phyloP scores from a whole-genome alignment of 2,797 vertebrate species.

The Momotus momota region DNA sequence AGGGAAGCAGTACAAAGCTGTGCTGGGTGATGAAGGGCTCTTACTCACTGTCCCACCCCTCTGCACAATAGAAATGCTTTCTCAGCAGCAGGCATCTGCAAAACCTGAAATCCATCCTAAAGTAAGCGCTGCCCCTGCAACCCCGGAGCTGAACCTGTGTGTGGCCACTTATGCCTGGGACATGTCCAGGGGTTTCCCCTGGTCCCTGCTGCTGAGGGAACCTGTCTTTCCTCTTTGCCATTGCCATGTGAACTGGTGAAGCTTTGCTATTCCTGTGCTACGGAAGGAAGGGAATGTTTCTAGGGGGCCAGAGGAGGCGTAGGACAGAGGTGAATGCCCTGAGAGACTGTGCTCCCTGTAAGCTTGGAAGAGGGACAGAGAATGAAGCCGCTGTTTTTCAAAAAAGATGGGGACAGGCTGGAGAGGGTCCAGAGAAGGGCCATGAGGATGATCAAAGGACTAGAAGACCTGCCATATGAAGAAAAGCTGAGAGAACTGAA shows the following conservation, averaged over 20 bases:
- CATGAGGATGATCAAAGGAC: too few relatives aligned
- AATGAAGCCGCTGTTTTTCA: not conserved
- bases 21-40: not conserved
- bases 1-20: not conserved
- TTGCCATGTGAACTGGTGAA: fast-evolving
- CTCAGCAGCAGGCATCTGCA: not conserved
- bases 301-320: not conserved
- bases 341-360: fast-evolving
- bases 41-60: not conserved
- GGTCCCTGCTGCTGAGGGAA: not conserved
- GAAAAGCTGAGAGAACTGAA: too few relatives aligned
- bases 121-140: fast-evolving
- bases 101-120: not conserved
- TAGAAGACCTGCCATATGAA: too few relatives aligned
- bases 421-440: too few relatives aligned
- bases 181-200: fast-evolving
- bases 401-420: too few relatives aligned
- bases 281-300: not conserved
- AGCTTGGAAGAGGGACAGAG: not conserved
- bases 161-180: fast-evolving
- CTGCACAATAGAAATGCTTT: not conserved
- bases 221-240: not conserved
- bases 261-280: not conserved
- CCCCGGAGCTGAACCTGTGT: not conserved
- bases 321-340: not conserved